Percentiles rank a stretch among this genome's conserved stretches.
These are phyloP conservation scores for Drosophila melanica DNA, from an alignment of 1,140 invertebrate species.

Conservation along the genomic window DNA sequence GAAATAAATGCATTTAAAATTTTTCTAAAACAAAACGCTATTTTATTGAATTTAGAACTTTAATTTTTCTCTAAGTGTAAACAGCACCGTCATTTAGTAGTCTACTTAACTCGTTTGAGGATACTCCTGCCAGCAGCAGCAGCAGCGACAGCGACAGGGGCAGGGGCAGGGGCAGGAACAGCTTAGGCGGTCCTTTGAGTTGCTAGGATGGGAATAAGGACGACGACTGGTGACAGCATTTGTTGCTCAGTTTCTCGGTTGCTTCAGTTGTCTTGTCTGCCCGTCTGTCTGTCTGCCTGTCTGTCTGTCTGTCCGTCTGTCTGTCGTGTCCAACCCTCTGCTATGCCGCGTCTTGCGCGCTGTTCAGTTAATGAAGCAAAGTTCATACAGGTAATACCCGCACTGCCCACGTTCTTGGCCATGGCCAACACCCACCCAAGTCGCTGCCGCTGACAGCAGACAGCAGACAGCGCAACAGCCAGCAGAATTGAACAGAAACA, in stretches of 20 bases:
- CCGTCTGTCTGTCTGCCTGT: not conserved
- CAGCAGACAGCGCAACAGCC: constrained; percentile 26
- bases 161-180: constrained; percentile 52
- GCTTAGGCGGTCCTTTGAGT: constrained; percentile 72
- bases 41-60: no score
- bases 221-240: constrained; percentile 61
- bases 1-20: no score
- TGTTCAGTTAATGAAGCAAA: constrained; percentile 63
- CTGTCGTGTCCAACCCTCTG: not conserved
- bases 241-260: constrained; percentile 41
- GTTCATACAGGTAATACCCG: constrained; percentile 59
- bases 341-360: not conserved
- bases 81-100: constrained; percentile 71
- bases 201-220: constrained; percentile 32
- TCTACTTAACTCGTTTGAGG: constrained; percentile 81
- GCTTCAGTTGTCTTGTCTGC: constrained; percentile 7
- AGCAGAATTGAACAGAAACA: constrained; percentile 39
- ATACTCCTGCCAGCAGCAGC: constrained; percentile 61
- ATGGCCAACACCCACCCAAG: constrained; percentile 53
- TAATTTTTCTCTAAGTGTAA: no score
- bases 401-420: constrained; percentile 55
- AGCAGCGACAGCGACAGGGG: constrained; percentile 49
- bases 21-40: no score
- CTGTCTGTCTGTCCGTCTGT: no score
- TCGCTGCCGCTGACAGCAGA: constrained; percentile 60